Conservation (phyloP, 64 coral and sea anemone species). For the Dendrophyllia cribrosa region DNA sequence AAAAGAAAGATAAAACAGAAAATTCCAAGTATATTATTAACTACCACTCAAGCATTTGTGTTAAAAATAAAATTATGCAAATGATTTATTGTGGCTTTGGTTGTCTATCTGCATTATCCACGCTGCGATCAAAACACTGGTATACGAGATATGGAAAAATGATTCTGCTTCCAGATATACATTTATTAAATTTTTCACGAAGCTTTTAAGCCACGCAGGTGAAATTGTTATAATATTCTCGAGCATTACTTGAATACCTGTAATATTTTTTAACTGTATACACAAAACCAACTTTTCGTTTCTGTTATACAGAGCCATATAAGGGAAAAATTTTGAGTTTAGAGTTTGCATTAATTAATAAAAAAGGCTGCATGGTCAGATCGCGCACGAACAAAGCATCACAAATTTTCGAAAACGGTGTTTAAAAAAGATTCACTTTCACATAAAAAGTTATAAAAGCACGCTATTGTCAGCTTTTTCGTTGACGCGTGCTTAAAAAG, state of each 20-base stretch:
- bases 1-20: background rate
- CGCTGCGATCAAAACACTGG: background rate
- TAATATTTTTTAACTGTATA: background rate
- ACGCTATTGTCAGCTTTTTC: too few relatives aligned
- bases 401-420: background rate
- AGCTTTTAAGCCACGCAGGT: too few relatives aligned
- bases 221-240: too few relatives aligned
- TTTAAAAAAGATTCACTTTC: background rate
- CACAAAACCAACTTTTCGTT: background rate
- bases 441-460: too few relatives aligned
- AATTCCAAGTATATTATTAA: background rate
- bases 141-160: background rate
- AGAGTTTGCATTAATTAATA: background rate
- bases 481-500: too few relatives aligned
- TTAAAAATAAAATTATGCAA: slow-evolving; percentile 17
- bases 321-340: background rate
- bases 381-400: background rate
- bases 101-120: background rate
- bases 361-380: background rate
- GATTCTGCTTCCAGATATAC: too few relatives aligned
- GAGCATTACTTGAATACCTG: too few relatives aligned
- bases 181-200: too few relatives aligned
- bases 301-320: slow-evolving; percentile 1
- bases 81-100: background rate
- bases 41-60: too few relatives aligned